These are phyloP conservation scores for Eupeodes corollae DNA, from an alignment of 1,140 invertebrate species.

Conservation along the genomic window DNA sequence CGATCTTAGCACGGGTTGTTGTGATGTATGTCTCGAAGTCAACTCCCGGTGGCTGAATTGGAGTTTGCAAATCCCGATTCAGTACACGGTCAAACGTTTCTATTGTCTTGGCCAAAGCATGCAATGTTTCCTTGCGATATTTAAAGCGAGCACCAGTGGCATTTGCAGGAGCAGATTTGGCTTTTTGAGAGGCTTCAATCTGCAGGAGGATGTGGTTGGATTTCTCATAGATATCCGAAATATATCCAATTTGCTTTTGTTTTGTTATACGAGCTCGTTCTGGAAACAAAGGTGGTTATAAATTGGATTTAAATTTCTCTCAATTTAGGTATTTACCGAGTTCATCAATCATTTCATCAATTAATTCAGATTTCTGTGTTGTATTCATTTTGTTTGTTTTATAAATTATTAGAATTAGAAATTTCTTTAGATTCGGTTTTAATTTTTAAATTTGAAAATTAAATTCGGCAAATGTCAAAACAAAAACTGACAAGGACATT, in stretches of 20 bases:
- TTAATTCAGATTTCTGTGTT: conserved; percentile 17
- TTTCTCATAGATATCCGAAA: conserved; percentile 22
- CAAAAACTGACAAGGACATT: too few species aligned
- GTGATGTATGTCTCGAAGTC: conserved; percentile 7
- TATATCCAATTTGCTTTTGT: conserved; percentile 10
- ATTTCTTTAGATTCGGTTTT: too few species aligned
- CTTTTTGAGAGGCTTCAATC: conserved; percentile 14
- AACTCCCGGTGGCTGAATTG: neutral
- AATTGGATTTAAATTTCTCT: neutral
- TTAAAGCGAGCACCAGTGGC: conserved; percentile 6
- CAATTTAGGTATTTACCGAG: conserved; percentile 17
- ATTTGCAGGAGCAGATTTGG: neutral
- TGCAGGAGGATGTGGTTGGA: conserved; percentile 25
- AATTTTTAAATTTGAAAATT: too few species aligned
- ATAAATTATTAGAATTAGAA: too few species aligned
- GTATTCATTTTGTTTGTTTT: too few species aligned
- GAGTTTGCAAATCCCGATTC: conserved; percentile 8
- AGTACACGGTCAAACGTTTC: conserved; percentile 16
- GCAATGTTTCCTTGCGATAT: conserved; percentile 11
- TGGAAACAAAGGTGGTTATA: conserved; percentile 6
- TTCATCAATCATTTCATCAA: conserved; percentile 21
- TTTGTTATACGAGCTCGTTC: conserved; percentile 10
- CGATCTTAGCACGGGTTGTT: conserved; percentile 11
- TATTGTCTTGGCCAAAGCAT: conserved; percentile 17
- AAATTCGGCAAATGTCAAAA: too few species aligned